phyloP scores from a whole-genome alignment of 2,888 invertebrate genomes.

The Nephrotoma guestfalica region DNA sequence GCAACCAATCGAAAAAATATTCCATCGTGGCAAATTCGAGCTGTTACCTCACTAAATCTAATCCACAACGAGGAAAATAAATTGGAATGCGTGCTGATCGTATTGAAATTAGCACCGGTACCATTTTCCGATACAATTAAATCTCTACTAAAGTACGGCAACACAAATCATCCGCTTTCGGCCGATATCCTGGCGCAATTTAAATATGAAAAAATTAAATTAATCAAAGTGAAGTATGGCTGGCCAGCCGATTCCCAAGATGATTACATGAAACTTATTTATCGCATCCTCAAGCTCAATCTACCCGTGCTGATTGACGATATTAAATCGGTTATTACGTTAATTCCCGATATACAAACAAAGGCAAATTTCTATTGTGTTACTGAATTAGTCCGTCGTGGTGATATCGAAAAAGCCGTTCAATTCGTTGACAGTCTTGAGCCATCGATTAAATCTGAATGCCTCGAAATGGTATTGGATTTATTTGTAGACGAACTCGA shows the following conservation, averaged over 20 bases:
- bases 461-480: not conserved
- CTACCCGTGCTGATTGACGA: constrained; percentile 29
- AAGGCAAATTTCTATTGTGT: constrained; percentile 28
- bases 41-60: constrained; percentile 24
- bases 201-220: constrained; percentile 30
- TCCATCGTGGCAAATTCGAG: constrained; percentile 27
- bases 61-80: constrained; percentile 29
- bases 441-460: not conserved
- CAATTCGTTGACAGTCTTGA: constrained; percentile 22
- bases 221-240: constrained; percentile 30
- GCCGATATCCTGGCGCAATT: constrained; percentile 26
- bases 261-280: constrained; percentile 23
- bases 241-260: constrained; percentile 26
- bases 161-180: constrained; percentile 28
- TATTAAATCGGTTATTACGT: constrained; percentile 23
- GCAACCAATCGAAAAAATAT: constrained; percentile 23
- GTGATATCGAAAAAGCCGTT: constrained; percentile 23
- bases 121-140: constrained; percentile 28
- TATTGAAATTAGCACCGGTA: constrained; percentile 24
- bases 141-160: constrained; percentile 24
- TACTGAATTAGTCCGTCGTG: constrained; percentile 25
- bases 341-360: constrained; percentile 23
- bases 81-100: constrained; percentile 24
- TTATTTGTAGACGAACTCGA: not conserved
- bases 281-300: constrained; percentile 27